A percentile compares a stretch with the other conserved stretches of the same genome.
phyloP scores from a whole-genome alignment of 2,113 vertebrate genomes.

The Aptenodytes forsteri region DNA sequence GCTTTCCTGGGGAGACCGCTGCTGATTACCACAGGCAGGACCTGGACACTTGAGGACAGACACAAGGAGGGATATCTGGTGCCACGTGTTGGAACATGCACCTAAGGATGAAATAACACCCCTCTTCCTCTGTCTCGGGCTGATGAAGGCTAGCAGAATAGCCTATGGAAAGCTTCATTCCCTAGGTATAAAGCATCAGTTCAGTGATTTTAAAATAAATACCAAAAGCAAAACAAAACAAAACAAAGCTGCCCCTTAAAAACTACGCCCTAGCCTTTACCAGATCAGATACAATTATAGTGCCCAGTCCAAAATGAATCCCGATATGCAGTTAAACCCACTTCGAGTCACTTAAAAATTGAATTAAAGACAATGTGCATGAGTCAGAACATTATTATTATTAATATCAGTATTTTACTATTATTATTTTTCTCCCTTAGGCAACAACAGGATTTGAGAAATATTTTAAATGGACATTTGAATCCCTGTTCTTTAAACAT shows the following conservation, averaged over 20 bases:
- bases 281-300: neutral
- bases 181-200: neutral
- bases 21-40: neutral
- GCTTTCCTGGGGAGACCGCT: neutral
- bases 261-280: neutral
- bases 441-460: neutral
- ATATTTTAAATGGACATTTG: neutral
- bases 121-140: neutral
- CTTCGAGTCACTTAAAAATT: neutral
- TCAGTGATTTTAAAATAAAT: neutral
- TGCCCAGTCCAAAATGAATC: neutral
- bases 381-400: neutral
- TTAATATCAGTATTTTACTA: neutral
- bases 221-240: neutral
- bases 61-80: fast-evolving
- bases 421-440: neutral
- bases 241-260: neutral
- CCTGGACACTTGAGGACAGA: neutral
- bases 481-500: constrained; percentile 1
- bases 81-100: neutral
- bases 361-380: neutral
- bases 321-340: neutral
- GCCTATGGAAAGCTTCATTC: neutral
- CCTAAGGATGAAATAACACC: neutral
- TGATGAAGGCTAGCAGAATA: neutral